phyloP scores from a whole-genome alignment of 2,888 invertebrate species.

The Pollenia labialis region DNA sequence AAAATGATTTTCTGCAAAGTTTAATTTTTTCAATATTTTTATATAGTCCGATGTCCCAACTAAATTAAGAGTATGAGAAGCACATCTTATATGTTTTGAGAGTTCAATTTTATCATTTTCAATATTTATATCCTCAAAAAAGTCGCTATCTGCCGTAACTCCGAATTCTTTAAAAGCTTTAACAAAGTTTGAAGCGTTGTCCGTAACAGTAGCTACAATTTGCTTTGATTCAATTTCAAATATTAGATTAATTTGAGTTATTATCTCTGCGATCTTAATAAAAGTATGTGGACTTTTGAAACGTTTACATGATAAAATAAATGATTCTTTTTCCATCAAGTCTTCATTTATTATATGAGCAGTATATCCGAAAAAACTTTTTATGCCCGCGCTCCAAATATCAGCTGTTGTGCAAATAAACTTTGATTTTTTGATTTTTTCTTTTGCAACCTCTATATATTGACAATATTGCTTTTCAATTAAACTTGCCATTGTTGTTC shows the following conservation, averaged over 20 bases:
- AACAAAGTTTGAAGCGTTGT: not conserved
- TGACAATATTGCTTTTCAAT: too few relatives aligned
- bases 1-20: too few relatives aligned
- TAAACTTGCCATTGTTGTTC: too few relatives aligned
- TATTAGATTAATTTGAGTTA: not conserved
- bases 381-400: not conserved
- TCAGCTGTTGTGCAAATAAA: not conserved
- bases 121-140: not conserved
- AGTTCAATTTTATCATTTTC: not conserved
- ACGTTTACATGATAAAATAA: not conserved
- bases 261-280: not conserved
- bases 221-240: not conserved
- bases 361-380: constrained; percentile 7
- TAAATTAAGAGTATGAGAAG: not conserved
- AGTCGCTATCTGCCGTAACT: not conserved
- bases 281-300: not conserved
- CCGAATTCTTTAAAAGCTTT: not conserved
- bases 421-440: not conserved
- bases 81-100: not conserved
- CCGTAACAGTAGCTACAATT: not conserved
- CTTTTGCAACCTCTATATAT: too few relatives aligned
- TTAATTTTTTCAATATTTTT: not conserved
- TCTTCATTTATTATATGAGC: not conserved
- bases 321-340: not conserved
- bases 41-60: not conserved